A percentile compares a stretch with the other conserved stretches of the same genome.
These are phyloP conservation scores for Scarus forsteni DNA, from an alignment of 2,797 vertebrate genomes.

Conservation along the genomic window DNA sequence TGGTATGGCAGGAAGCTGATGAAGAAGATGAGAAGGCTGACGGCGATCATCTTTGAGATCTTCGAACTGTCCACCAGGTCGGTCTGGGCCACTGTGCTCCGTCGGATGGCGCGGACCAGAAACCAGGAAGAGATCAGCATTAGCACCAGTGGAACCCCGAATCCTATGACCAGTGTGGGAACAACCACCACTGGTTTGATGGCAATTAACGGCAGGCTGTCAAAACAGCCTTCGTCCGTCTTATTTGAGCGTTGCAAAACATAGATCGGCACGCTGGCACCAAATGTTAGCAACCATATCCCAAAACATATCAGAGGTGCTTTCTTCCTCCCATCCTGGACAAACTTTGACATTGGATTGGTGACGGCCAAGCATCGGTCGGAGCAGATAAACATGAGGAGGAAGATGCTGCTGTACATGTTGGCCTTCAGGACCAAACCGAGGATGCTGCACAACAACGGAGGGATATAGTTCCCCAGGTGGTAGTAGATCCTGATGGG, in stretches of 20 bases:
- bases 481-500: constrained; percentile 78
- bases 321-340: constrained; percentile 68
- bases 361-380: constrained; percentile 83
- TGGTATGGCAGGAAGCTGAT: constrained; percentile 85
- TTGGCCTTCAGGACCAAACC: constrained; percentile 80
- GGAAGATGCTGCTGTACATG: constrained; percentile 86
- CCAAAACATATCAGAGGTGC: constrained; percentile 73
- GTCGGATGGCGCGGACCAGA: constrained; percentile 68
- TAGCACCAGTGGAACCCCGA: constrained; percentile 71
- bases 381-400: constrained; percentile 79
- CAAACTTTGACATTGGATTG: constrained; percentile 71
- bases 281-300: constrained; percentile 78
- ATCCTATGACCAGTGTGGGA: constrained; percentile 67
- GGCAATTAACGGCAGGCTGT: constrained; percentile 56
- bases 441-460: constrained; percentile 50
- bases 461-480: fast-evolving
- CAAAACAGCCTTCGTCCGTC: constrained; percentile 52
- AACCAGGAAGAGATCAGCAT: constrained; percentile 78
- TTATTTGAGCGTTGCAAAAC: not conserved
- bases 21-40: constrained; percentile 77
- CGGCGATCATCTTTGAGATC: constrained; percentile 76
- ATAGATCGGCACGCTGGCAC: constrained; percentile 70
- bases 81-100: constrained; percentile 73
- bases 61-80: constrained; percentile 73
- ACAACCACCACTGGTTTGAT: constrained; percentile 18